These are phyloP conservation scores for Etheostoma cragini DNA, from an alignment of 2,113 vertebrate species.

Conservation along the genomic window DNA sequence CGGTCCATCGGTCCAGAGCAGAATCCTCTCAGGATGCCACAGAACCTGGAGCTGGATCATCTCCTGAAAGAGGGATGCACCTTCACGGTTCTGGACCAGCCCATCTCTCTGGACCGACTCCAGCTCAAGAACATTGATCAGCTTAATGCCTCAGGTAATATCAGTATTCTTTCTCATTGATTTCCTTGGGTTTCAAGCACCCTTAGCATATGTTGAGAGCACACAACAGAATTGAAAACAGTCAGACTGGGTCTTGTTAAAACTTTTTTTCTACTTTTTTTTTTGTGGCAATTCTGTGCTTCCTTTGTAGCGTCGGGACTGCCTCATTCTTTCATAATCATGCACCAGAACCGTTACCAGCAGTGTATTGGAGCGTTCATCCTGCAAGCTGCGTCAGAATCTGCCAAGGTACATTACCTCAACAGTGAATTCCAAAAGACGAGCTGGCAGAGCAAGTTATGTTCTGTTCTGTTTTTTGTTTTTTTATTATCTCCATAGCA, in stretches of 20 bases:
- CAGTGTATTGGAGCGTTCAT: constrained; percentile 91
- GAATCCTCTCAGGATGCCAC: constrained; percentile 79
- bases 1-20: constrained; percentile 81
- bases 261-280: too few relatives aligned
- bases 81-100: constrained; percentile 90
- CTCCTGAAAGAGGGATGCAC: constrained; percentile 88
- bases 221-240: not conserved
- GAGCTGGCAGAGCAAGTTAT: not conserved
- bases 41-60: constrained; percentile 87
- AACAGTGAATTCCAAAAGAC: constrained; percentile 2
- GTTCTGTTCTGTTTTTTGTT: not conserved
- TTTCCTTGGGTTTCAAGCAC: not conserved
- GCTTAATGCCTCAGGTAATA: constrained; percentile 83
- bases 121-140: constrained; percentile 88
- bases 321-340: constrained; percentile 90
- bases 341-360: constrained; percentile 91
- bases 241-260: not conserved
- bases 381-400: constrained; percentile 89
- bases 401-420: constrained; percentile 83
- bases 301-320: constrained; percentile 85
- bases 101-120: constrained; percentile 90
- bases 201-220: not conserved
- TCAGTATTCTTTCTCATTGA: not conserved
- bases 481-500: not conserved
- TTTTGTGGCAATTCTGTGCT: not conserved